Evolutionary conservation across 2,888 invertebrate species (phyloP).

Genomic region (Caenorhabditis sp.): DNA sequence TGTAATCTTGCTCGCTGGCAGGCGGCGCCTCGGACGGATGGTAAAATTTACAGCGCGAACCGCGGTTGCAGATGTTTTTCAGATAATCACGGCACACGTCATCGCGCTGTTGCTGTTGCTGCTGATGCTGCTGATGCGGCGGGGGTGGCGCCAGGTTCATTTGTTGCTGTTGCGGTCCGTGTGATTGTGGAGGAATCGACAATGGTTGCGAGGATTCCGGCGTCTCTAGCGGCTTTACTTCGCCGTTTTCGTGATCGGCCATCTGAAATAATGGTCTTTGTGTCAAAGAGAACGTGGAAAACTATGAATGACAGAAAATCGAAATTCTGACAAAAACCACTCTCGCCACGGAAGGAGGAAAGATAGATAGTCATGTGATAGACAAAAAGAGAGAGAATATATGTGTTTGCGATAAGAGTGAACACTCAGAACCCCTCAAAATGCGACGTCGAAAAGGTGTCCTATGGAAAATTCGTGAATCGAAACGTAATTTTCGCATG

Average conservation of each 20-base stretch:
- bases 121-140: background rate
- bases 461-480: no score
- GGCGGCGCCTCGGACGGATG: constrained; percentile 80
- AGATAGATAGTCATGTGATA: no score
- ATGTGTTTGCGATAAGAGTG: no score
- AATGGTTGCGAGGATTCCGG: background rate
- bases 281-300: background rate
- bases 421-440: no score
- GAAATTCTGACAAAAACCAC: no score
- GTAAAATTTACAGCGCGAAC: constrained; percentile 83
- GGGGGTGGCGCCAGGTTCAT: background rate
- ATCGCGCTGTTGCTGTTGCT: constrained; percentile 47
- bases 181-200: background rate
- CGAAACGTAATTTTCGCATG: no score
- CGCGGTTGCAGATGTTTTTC: constrained; percentile 83
- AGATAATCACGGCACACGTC: constrained; percentile 83
- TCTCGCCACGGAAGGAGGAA: no score
- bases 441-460: no score
- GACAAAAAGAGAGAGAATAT: no score
- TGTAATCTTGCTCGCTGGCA: constrained; percentile 76
- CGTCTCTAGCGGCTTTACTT: constrained; percentile 14
- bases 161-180: background rate
- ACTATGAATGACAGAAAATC: constrained; percentile 3
- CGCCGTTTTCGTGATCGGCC: constrained; percentile 43
- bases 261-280: constrained; percentile 39